Evolutionary conservation across 2,797 vertebrate species (phyloP), one percentile per base, ranked within the genome.

Genomic region (Lepidocolaptes lacrymiger): DNA sequence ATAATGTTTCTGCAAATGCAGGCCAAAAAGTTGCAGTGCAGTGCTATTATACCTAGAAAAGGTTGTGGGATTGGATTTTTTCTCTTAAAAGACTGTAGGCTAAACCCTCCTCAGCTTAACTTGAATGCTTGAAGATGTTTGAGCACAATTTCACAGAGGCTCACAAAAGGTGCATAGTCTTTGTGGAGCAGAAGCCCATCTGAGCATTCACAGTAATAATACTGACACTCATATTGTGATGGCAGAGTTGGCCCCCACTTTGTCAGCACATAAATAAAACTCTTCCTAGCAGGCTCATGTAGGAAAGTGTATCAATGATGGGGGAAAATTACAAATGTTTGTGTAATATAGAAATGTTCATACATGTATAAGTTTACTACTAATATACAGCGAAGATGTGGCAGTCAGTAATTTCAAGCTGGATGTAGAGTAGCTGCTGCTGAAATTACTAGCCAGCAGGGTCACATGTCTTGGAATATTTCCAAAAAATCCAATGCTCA

Each of bases 291-390:
- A 5, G 11, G 22, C 67, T 83, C 23, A 30, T 26, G 16, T 0
- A 0, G 19, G 19, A 61, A 81, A 67, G 12, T 30, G 1, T 51
- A 32, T n/a, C n/a, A 48, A 4, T 0, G 1, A 32, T 23, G 11
- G 24, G 2, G 36, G 67, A 63, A 83, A 44, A 32, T 10, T 5
- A 4, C 4, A 62, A 34, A 24, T 43, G 6, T 34, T 85, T 83
- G 1, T 16, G 14, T 66, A 62, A 30, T 15, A 20, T 7, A 64
- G 8, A 71, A 58, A n/a, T 10, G 5, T 56, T 87, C n/a, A 9
- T 41, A 12, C 21, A 22, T 18, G 10, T 51, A 36, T 52, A 67
- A 81, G 26, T 17, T 14, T 44, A 16, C 17, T 67, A 7, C 36
- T 51, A 84, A 46, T 56, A 34, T 16, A 14, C 11, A 32, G 7